These are phyloP conservation scores for Syngnathus acus DNA, from an alignment of 2,797 vertebrate species.

Conservation along the genomic window DNA sequence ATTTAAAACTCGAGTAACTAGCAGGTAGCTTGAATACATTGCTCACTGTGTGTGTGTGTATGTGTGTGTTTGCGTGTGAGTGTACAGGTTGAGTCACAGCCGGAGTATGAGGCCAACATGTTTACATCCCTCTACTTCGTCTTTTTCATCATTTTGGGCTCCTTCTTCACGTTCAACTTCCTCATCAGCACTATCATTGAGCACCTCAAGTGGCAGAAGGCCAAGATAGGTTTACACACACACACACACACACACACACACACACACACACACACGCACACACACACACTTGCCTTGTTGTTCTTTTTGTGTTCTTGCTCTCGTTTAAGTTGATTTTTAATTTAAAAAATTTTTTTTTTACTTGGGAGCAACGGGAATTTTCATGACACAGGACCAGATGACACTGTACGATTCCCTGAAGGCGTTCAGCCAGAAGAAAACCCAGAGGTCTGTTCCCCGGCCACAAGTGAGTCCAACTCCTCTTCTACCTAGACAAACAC, in stretches of 20 bases:
- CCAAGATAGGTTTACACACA: constrained; percentile 82
- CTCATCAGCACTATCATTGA: constrained; percentile 96
- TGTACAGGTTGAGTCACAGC: constrained; percentile 76
- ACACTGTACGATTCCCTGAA: constrained; percentile 99
- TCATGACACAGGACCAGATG: constrained; percentile 98
- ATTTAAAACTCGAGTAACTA: background rate
- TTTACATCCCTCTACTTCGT: constrained; percentile 97
- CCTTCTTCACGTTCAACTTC: constrained; percentile 95
- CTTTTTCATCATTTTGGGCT: constrained; percentile 93
- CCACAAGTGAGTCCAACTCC: constrained; percentile 65
- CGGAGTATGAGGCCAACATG: constrained; percentile 78
- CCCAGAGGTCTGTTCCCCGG: constrained; percentile 89
- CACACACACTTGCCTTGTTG: background rate
- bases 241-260: background rate
- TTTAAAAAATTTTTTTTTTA: constrained; percentile 53
- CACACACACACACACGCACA: no score
- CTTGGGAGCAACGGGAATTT: constrained; percentile 92
- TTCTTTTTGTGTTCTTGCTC: background rate
- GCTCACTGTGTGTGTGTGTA: background rate
- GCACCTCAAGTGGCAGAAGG: constrained; percentile 97
- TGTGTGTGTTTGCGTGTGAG: background rate
- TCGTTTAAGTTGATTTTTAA: background rate
- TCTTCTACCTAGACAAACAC: background rate
- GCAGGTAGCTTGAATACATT: background rate
- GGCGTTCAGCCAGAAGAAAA: constrained; percentile 91